These are phyloP conservation scores for Sebastiscus albofasciatus DNA, from an alignment of 2,797 vertebrate genomes.

Conservation along the genomic window DNA sequence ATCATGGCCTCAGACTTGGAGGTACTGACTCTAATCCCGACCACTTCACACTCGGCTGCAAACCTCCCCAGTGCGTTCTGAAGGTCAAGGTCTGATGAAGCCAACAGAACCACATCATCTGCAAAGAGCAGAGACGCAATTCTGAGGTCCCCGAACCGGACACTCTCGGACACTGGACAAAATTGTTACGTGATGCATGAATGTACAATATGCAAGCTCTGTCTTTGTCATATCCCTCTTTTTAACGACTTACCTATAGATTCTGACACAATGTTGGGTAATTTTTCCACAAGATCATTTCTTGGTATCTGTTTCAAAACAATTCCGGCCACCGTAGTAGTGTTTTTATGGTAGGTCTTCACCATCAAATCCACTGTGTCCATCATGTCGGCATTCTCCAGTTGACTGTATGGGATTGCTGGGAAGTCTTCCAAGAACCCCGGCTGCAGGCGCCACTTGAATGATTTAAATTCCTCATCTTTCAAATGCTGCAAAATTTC, in stretches of 20 bases:
- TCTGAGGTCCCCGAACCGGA: no score
- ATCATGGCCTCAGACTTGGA: no score
- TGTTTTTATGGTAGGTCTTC: background rate
- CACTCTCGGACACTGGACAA: no score
- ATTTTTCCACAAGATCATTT: background rate
- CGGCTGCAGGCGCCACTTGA: background rate
- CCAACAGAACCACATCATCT: no score
- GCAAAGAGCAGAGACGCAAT: no score
- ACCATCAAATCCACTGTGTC: background rate
- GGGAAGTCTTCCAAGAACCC: accelerated
- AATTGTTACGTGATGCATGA: no score
- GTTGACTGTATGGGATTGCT: background rate
- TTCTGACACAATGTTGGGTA: background rate
- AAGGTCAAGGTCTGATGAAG: no score
- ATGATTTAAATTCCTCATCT: background rate
- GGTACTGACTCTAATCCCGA: no score
- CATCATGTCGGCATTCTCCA: background rate
- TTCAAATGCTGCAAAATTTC: background rate
- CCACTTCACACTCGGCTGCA: no score
- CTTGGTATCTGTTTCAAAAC: background rate
- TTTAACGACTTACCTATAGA: background rate
- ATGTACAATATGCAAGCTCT: background rate
- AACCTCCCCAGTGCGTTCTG: no score
- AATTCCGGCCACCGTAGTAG: background rate
- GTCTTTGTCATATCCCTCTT: background rate